Conservation (phyloP, 2,797 vertebrate species). For the Amblyopsis hoosieri region DNA sequence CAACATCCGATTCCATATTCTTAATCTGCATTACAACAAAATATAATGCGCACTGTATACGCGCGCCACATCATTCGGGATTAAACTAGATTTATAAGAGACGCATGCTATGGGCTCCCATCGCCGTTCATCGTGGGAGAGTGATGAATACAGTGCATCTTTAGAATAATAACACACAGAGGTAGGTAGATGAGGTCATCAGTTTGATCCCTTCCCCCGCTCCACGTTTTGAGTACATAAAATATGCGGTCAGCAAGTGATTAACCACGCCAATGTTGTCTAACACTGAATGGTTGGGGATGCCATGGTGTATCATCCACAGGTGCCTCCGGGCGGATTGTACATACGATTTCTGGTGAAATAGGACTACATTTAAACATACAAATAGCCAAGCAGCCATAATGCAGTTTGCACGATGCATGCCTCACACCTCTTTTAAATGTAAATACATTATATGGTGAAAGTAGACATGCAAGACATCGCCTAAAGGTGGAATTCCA, state of each 20-base stretch:
- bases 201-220: constrained; percentile 43
- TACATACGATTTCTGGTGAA: constrained; percentile 12
- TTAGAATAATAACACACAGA: constrained; percentile 56
- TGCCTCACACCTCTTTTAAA: too few species aligned
- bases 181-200: constrained; percentile 66
- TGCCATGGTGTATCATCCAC: constrained; percentile 13
- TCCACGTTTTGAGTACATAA: constrained; percentile 49
- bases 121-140: constrained; percentile 9
- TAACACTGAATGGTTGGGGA: not conserved
- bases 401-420: too few species aligned
- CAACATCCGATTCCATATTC: constrained; percentile 1
- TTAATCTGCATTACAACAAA: constrained; percentile 17
- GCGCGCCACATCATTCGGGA: not conserved
- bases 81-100: not conserved
- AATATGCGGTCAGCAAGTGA: constrained; percentile 40
- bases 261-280: constrained; percentile 2
- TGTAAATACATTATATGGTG: too few species aligned
- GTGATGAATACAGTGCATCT: constrained; percentile 11
- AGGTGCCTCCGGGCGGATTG: constrained; percentile 35
- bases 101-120: not conserved
- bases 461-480: too few species aligned
- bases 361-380: constrained; percentile 1
- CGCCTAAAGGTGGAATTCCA: not conserved
- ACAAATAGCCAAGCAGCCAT: too few species aligned
- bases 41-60: not conserved